A percentile compares a stretch with the other conserved stretches of the same genome.
phyloP scores from a whole-genome alignment of 2,888 invertebrate genomes.

The Acleris emargana region DNA sequence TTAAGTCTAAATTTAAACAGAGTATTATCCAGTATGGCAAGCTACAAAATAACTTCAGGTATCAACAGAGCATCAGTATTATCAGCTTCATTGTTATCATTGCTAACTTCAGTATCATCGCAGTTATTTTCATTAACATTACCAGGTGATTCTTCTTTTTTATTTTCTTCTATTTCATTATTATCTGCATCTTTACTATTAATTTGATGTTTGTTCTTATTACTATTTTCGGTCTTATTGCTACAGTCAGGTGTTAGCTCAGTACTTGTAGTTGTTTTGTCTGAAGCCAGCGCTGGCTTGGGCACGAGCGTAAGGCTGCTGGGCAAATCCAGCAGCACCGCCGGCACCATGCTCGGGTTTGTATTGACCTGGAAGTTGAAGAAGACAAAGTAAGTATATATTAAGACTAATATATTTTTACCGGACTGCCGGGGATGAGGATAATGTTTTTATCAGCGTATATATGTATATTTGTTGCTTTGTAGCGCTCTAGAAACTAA shows the following conservation, averaged over 20 bases:
- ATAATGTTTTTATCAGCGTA: no score
- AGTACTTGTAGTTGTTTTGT: constrained; percentile 69
- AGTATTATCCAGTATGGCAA: constrained; percentile 38
- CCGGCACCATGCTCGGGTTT: constrained; percentile 70
- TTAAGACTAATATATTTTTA: no score
- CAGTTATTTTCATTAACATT: neutral
- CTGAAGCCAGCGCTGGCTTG: constrained; percentile 67
- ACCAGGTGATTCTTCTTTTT: neutral
- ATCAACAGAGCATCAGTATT: neutral
- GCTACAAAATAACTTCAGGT: constrained; percentile 3
- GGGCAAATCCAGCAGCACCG: constrained; percentile 49
- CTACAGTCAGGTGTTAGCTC: constrained; percentile 2
- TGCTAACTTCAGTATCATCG: neutral
- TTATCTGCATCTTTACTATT: neutral
- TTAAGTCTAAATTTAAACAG: constrained; percentile 51
- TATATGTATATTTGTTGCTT: no score
- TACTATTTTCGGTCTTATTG: constrained; percentile 5
- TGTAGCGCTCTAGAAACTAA: no score
- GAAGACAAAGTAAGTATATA: no score
- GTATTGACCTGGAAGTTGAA: constrained; percentile 71
- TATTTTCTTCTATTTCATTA: neutral
- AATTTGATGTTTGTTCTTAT: constrained; percentile 14
- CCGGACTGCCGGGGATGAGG: no score
- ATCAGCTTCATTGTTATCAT: neutral
- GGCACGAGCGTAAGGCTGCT: constrained; percentile 61